phyloP scores from a whole-genome alignment of 2,888 invertebrate species.

The Cataglyphis albicans region DNA sequence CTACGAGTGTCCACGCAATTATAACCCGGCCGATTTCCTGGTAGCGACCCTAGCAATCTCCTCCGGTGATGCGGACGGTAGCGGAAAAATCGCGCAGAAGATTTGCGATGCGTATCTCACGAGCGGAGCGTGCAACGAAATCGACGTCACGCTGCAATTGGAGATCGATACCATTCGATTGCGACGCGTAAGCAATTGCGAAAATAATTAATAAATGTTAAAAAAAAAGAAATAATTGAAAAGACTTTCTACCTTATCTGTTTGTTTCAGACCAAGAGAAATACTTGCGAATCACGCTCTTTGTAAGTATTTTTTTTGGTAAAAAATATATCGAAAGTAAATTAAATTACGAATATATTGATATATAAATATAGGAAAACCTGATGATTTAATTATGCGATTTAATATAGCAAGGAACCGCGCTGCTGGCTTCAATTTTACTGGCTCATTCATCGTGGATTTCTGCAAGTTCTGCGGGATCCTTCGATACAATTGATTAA shows the following conservation, averaged over 20 bases:
- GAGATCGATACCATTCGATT: slow-evolving; percentile 90
- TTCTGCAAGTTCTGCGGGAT: slow-evolving; percentile 92
- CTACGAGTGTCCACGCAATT: slow-evolving; percentile 92
- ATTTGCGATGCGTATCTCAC: slow-evolving; percentile 93
- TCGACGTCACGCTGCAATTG: slow-evolving; percentile 91
- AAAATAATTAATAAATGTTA: neutral
- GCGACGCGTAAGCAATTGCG: slow-evolving; percentile 13
- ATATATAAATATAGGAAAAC: neutral
- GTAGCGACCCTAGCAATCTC: slow-evolving; percentile 93
- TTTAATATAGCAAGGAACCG: slow-evolving; percentile 87
- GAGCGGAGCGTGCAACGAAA: slow-evolving; percentile 92
- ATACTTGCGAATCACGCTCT: slow-evolving; percentile 57
- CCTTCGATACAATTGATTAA: slow-evolving; percentile 92
- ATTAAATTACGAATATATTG: neutral
- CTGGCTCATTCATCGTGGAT: slow-evolving; percentile 92
- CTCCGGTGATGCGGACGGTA: slow-evolving; percentile 92
- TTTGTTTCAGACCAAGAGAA: slow-evolving; percentile 67
- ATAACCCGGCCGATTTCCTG: slow-evolving; percentile 96
- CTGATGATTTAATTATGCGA: neutral
- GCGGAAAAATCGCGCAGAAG: slow-evolving; percentile 90
- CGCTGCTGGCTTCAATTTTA: slow-evolving; percentile 91
- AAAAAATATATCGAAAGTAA: neutral
- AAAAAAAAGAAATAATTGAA: neutral
- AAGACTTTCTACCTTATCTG: neutral
- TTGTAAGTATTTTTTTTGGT: slow-evolving; percentile 71